A percentile compares a stretch with the other conserved stretches of the same genome.
phyloP scores from a whole-genome alignment of 2,797 vertebrate genomes.

The Oreochromis grahami region DNA sequence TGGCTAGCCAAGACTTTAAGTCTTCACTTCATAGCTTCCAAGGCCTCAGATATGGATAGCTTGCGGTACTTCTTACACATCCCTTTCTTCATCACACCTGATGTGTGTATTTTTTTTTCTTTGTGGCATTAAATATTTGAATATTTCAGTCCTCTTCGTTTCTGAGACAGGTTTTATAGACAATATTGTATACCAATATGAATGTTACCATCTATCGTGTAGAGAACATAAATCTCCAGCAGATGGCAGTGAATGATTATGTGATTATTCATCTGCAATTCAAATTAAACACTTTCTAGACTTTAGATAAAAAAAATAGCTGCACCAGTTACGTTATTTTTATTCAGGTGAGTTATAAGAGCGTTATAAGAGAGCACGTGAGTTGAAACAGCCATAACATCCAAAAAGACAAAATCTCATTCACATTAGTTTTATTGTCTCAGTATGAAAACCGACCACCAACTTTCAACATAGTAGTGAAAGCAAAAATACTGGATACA shows the following conservation, averaged over 20 bases:
- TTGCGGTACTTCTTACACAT: background rate
- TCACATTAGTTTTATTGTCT: background rate
- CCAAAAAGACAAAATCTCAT: background rate
- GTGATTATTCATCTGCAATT: background rate
- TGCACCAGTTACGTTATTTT: background rate
- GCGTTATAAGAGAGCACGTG: background rate
- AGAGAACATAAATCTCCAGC: background rate
- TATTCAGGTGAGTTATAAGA: background rate
- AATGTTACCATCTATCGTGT: accelerated
- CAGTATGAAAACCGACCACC: background rate
- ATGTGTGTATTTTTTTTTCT: accelerated
- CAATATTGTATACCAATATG: background rate
- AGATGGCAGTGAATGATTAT: background rate
- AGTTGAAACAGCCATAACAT: background rate
- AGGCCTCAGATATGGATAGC: accelerated
- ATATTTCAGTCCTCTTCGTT: accelerated
- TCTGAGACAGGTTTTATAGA: background rate
- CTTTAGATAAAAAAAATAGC: background rate
- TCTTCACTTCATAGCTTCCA: background rate
- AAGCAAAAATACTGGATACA: background rate
- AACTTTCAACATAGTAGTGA: background rate
- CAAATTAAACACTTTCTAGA: background rate
- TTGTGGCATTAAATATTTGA: background rate
- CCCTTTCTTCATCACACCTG: background rate
- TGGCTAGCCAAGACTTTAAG: background rate